phyloP scores from a whole-genome alignment of 2,797 vertebrate species.

The Limnodromus scolopaceus region DNA sequence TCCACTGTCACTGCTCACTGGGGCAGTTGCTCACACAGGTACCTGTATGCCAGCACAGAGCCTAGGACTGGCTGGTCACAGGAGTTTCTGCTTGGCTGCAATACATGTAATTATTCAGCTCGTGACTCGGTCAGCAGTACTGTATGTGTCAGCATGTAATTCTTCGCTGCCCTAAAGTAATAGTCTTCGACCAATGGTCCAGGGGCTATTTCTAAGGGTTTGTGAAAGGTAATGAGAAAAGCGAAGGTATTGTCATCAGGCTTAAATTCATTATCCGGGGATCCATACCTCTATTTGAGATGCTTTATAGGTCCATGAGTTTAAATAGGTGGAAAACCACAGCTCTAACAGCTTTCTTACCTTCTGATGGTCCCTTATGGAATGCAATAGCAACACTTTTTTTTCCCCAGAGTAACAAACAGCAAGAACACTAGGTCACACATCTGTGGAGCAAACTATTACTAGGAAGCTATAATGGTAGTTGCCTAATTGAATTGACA shows the following conservation, averaged over 20 bases:
- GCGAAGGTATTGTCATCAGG: conserved; percentile 12
- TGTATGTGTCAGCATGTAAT: conserved; percentile 21
- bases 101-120: neutral
- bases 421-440: neutral
- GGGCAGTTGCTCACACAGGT: neutral
- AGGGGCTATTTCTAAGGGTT: neutral
- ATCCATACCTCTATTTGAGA: neutral
- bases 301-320: neutral
- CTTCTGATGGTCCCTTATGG: neutral
- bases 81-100: neutral
- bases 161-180: conserved; percentile 15
- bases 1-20: neutral
- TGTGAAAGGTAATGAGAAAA: conserved; percentile 41
- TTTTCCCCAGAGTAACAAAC: neutral
- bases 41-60: neutral
- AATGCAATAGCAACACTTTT: neutral
- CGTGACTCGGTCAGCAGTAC: neutral
- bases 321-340: neutral
- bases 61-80: neutral
- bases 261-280: conserved; percentile 23
- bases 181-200: conserved; percentile 11
- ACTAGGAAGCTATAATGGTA: neutral
- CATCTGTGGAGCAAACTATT: neutral
- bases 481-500: neutral
- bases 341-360: neutral